phyloP scores from a whole-genome alignment of 2,888 invertebrate species.

The Cybosia mesomella region DNA sequence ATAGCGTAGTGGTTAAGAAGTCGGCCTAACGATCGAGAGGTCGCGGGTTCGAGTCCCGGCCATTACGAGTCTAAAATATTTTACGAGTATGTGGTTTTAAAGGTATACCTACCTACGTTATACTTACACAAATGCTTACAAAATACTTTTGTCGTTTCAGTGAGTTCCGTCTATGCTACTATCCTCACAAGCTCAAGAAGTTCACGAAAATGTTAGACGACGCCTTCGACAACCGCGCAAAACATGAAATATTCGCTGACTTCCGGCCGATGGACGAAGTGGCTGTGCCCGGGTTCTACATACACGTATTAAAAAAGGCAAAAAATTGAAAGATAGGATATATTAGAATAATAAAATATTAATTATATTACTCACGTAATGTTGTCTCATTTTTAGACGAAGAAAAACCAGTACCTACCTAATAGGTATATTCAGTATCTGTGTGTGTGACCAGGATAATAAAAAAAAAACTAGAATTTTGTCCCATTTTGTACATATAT shows the following conservation, averaged over 20 bases:
- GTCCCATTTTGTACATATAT: too few species aligned
- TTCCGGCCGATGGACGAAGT: conserved; percentile 90
- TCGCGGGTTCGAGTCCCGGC: too few species aligned
- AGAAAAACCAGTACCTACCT: too few species aligned
- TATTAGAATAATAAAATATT: not conserved
- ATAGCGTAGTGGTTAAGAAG: too few species aligned
- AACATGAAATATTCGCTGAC: conserved; percentile 93
- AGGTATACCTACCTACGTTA: not conserved
- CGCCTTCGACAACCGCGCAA: conserved; percentile 89
- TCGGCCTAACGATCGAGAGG: too few species aligned
- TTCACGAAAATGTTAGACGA: conserved; percentile 91
- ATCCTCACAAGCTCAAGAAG: conserved; percentile 92
- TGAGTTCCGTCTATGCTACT: conserved; percentile 95
- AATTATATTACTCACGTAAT: not conserved
- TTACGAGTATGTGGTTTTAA: too few species aligned
- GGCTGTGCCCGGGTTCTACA: conserved; percentile 92
- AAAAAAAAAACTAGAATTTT: too few species aligned
- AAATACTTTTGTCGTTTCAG: conserved; percentile 74
- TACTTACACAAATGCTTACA: too few species aligned
- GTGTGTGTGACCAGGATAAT: too few species aligned
- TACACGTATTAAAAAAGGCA: conserved; percentile 92
- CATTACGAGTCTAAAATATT: too few species aligned
- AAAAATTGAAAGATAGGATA: conserved; percentile 13
- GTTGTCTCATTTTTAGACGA: not conserved
- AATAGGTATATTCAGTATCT: too few species aligned